phyloP scores from a whole-genome alignment of 1,140 invertebrate species.

The Bemisia tabaci region DNA sequence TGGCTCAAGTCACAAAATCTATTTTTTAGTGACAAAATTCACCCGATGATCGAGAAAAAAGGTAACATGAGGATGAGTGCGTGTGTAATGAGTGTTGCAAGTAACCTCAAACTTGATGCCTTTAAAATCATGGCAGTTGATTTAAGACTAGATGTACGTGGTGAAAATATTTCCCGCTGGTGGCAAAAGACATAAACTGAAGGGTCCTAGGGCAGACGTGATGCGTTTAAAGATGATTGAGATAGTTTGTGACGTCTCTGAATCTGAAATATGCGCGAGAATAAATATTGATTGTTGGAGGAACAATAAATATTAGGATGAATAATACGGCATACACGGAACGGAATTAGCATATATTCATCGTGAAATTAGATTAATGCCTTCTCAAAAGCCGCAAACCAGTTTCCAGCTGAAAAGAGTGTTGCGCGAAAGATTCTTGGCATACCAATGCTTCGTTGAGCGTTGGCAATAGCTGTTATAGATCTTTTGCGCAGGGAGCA shows the following conservation, averaged over 20 bases:
- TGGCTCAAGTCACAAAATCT: too few species aligned
- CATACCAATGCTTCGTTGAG: background rate
- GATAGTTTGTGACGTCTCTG: background rate
- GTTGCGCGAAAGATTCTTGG: background rate
- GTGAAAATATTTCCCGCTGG: too few species aligned
- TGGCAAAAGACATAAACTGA: too few species aligned
- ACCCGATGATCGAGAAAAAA: too few species aligned
- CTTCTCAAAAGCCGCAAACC: background rate
- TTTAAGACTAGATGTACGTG: too few species aligned
- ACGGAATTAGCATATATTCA: background rate
- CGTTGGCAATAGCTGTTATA: background rate
- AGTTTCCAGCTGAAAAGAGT: background rate
- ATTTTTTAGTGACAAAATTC: too few species aligned
- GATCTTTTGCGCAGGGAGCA: background rate
- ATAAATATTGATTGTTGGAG: background rate
- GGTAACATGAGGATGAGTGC: too few species aligned
- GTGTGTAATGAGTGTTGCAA: too few species aligned
- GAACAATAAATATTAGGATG: background rate
- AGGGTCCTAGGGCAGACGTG: too few species aligned
- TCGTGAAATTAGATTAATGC: background rate
- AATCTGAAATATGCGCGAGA: background rate
- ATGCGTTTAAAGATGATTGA: background rate
- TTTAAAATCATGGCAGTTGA: too few species aligned
- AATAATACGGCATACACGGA: background rate
- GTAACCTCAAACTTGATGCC: too few species aligned